Evolutionary conservation across 2,888 invertebrate species (phyloP).

Genomic region (Drosophila putrida): DNA sequence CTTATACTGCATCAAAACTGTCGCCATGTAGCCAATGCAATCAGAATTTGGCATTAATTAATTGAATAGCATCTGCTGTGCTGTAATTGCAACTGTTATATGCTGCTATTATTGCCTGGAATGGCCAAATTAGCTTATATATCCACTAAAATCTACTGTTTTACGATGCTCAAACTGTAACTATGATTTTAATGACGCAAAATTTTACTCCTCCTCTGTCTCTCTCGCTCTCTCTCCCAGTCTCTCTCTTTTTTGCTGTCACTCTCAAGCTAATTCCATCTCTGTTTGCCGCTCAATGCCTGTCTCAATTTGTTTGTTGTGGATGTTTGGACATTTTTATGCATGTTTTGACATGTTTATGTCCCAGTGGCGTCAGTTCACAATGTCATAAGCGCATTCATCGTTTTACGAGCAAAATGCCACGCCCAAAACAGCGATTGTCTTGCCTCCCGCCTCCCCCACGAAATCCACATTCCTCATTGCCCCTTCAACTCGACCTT

Average conservation of each 20-base stretch:
- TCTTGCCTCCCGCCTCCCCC: background rate
- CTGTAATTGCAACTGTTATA: constrained; percentile 3
- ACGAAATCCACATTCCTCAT: too few species aligned
- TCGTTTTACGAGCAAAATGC: constrained; percentile 57
- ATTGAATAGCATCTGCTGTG: background rate
- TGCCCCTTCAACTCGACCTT: constrained; percentile 11
- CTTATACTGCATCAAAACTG: constrained; percentile 9
- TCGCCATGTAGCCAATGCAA: background rate
- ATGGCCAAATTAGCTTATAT: constrained; percentile 21
- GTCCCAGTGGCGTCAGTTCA: constrained; percentile 62
- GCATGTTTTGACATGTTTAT: constrained; percentile 73
- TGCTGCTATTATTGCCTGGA: constrained; percentile 1
- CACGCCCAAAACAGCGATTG: constrained; percentile 24
- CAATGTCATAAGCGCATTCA: constrained; percentile 63
- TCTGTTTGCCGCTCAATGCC: background rate
- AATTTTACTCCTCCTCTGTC: background rate
- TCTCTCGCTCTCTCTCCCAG: background rate
- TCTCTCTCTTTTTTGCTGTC: background rate
- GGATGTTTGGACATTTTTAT: constrained; percentile 58
- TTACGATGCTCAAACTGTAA: constrained; percentile 24
- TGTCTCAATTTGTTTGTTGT: constrained; percentile 33
- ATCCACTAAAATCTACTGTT: constrained; percentile 26
- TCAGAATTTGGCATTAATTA: background rate
- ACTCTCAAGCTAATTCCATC: background rate
- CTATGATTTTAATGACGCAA: constrained; percentile 38